These are phyloP conservation scores for Meliscaeva auricollis DNA, from an alignment of 2,888 invertebrate species.

Conservation along the genomic window DNA sequence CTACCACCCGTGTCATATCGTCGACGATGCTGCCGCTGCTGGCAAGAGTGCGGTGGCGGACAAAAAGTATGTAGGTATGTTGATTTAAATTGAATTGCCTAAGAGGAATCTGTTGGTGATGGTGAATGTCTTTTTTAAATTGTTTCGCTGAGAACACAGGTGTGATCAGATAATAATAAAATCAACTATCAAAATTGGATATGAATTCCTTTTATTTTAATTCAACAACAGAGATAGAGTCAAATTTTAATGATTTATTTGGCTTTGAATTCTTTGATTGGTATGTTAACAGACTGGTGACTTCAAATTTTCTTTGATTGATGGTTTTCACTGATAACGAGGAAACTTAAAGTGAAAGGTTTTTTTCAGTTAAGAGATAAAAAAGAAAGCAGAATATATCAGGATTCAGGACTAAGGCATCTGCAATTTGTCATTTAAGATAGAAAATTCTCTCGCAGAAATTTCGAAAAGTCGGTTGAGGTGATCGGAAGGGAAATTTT, in stretches of 20 bases:
- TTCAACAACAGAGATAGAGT: conserved; percentile 12
- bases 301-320: not conserved
- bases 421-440: no score
- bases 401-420: no score
- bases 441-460: no score
- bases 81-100: conserved; percentile 26
- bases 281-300: not conserved
- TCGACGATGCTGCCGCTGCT: no score
- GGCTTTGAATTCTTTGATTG: not conserved
- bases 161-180: conserved; percentile 34
- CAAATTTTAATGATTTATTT: conserved; percentile 12
- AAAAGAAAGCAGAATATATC: no score
- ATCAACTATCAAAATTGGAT: conserved; percentile 18
- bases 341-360: no score
- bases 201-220: conserved; percentile 18
- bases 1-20: no score
- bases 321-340: not conserved
- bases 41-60: not conserved
- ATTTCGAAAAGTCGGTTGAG: no score
- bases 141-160: not conserved
- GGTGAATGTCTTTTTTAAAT: conserved; percentile 22
- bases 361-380: no score
- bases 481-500: no score
- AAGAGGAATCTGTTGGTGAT: conserved; percentile 5
- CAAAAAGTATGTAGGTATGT: not conserved